Percentiles rank a stretch among this genome's conserved stretches.
Evolutionary conservation across 23 tunicate species (phyloP).

Genomic region (Trididemnum nubilum): DNA sequence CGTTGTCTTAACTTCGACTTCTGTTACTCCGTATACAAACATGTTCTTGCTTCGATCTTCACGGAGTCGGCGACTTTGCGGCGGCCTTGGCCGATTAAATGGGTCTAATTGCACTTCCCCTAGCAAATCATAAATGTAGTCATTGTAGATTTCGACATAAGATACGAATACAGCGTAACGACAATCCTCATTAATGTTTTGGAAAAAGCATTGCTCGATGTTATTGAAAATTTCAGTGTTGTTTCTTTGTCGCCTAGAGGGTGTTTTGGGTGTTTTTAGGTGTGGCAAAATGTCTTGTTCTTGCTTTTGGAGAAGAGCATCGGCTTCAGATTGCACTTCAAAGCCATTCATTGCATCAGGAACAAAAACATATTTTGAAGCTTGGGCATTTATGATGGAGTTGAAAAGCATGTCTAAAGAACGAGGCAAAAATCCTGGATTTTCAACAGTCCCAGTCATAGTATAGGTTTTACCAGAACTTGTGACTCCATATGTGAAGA

Average conservation of each 20-base stretch:
- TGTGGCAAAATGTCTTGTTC: constrained; percentile 79
- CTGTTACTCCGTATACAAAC: constrained; percentile 78
- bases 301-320: constrained; percentile 82
- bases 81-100: constrained; percentile 67
- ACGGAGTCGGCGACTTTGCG: constrained; percentile 71
- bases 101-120: constrained; percentile 76
- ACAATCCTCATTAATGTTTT: constrained; percentile 69
- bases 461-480: constrained; percentile 99
- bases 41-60: constrained; percentile 81
- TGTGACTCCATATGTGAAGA: constrained; percentile 99
- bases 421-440: constrained; percentile 94
- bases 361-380: constrained; percentile 90
- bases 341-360: constrained; percentile 90
- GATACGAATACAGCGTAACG: constrained; percentile 93
- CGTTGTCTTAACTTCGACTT: constrained; percentile 80
- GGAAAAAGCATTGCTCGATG: constrained; percentile 68
- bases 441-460: constrained; percentile 93
- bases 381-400: constrained; percentile 59
- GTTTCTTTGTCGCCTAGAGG: constrained; percentile 21
- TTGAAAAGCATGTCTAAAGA: constrained; percentile 94
- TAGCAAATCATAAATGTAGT: constrained; percentile 84
- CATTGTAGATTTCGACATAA: constrained; percentile 96
- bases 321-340: constrained; percentile 72
- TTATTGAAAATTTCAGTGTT: constrained; percentile 50
- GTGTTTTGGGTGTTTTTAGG: constrained; percentile 62